These are phyloP conservation scores for Bombus confusus DNA, from an alignment of 1,140 invertebrate species.

Conservation along the genomic window DNA sequence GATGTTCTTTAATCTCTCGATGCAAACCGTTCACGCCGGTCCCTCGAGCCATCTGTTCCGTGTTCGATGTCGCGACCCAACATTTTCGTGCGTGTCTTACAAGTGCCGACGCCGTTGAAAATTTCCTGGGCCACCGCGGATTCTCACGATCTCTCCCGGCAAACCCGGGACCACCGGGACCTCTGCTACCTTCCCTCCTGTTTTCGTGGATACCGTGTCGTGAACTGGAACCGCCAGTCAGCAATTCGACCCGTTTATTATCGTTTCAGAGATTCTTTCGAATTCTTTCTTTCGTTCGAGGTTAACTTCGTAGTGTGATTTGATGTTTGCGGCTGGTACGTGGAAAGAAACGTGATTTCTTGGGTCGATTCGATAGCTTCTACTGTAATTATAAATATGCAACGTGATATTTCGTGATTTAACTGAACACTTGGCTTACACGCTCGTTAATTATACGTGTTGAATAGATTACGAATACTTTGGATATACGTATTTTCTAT, in stretches of 20 bases:
- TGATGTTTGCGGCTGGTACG: background rate
- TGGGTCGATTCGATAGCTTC: background rate
- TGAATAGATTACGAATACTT: background rate
- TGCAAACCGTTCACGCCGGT: slow-evolving; percentile 60
- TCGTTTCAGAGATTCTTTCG: background rate
- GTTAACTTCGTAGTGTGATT: background rate
- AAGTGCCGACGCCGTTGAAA: slow-evolving; percentile 25
- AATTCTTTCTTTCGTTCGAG: background rate
- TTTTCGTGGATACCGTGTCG: background rate
- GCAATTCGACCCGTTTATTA: background rate
- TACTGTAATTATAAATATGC: too few relatives aligned
- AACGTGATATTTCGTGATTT: background rate
- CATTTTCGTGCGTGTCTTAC: slow-evolving; percentile 55
- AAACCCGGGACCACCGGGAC: slow-evolving; percentile 15
- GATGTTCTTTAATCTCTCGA: slow-evolving; percentile 72
- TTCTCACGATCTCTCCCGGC: slow-evolving; percentile 7
- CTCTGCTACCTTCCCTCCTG: background rate
- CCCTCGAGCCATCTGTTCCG: slow-evolving; percentile 63
- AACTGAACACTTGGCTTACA: background rate
- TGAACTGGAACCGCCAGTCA: slow-evolving; percentile 23
- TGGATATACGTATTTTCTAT: background rate
- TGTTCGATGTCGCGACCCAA: slow-evolving; percentile 45
- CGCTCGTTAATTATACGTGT: background rate
- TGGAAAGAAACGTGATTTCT: background rate
- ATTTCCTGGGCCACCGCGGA: slow-evolving; percentile 21